Conservation (phyloP, 23 tunicate species). For the Clavelina lepadiformis region DNA sequence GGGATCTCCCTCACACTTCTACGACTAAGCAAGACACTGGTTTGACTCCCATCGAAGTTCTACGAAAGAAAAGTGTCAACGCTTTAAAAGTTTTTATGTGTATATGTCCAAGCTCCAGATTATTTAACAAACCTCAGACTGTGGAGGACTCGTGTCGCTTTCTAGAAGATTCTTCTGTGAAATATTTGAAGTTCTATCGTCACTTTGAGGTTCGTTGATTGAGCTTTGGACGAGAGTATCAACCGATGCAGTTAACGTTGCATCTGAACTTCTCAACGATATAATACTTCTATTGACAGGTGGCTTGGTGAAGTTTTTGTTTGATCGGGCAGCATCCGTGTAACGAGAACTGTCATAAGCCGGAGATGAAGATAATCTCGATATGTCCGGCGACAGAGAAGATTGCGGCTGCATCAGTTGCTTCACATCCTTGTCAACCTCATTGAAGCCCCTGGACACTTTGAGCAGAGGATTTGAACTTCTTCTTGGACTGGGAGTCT, state of each 20-base stretch:
- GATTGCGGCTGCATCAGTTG: slow-evolving; percentile 26
- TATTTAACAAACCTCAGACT: background rate
- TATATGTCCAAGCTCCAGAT: background rate
- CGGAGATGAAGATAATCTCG: slow-evolving; percentile 22
- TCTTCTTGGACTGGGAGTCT: slow-evolving; percentile 42
- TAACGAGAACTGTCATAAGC: slow-evolving; percentile 42
- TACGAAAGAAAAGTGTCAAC: too few relatives aligned
- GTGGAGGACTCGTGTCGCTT: background rate
- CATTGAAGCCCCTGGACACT: background rate
- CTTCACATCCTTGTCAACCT: background rate
- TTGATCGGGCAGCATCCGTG: background rate
- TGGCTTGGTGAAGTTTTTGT: background rate
- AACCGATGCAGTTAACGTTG: slow-evolving; percentile 59
- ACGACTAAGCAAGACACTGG: slow-evolving; percentile 22
- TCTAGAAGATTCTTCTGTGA: too few relatives aligned
- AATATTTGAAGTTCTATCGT: too few relatives aligned
- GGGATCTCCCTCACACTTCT: slow-evolving; percentile 51
- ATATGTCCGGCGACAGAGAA: slow-evolving; percentile 43
- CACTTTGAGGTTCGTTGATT: background rate
- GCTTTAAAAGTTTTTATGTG: too few relatives aligned
- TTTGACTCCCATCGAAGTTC: slow-evolving; percentile 34
- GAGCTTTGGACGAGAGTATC: slow-evolving; percentile 71
- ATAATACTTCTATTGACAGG: slow-evolving; percentile 8
- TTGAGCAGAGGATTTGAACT: slow-evolving; percentile 5
- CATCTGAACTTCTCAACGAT: slow-evolving; percentile 57